phyloP scores from a whole-genome alignment of 2,113 vertebrate genomes.

The Callochromis pleurospilus region DNA sequence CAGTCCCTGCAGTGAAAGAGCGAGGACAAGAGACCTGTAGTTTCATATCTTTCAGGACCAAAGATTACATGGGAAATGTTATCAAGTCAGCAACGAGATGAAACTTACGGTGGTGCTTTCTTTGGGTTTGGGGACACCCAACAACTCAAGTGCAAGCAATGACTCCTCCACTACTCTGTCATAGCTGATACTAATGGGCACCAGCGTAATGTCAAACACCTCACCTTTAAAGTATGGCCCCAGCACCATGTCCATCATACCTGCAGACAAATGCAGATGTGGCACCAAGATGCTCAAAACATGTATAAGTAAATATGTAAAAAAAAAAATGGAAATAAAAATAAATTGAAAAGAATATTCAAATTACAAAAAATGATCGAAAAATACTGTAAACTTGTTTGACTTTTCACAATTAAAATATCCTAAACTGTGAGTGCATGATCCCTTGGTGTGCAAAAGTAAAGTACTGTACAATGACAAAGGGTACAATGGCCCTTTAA shows the following conservation, averaged over 20 bases:
- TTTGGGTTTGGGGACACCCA: conserved; percentile 91
- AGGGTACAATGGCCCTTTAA: not conserved
- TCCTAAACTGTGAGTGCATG: not conserved
- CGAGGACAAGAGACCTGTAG: not conserved
- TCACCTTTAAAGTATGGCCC: conserved; percentile 94
- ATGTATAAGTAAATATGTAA: not conserved
- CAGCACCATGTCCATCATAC: conserved; percentile 93
- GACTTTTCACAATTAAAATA: not conserved
- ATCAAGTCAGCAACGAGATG: not conserved
- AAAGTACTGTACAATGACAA: not conserved
- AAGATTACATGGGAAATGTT: not conserved
- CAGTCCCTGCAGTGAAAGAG: conserved; percentile 74
- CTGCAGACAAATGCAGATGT: conserved; percentile 58
- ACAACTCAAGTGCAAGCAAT: conserved; percentile 85
- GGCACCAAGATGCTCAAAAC: not conserved
- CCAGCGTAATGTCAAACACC: conserved; percentile 86
- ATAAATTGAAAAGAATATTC: not conserved
- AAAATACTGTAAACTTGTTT: not conserved
- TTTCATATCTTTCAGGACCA: not conserved
- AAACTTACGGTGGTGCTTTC: conserved; percentile 75
- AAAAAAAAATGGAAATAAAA: not conserved
- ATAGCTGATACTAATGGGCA: conserved; percentile 95
- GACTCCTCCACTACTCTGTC: conserved; percentile 91
- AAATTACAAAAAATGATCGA: not conserved
- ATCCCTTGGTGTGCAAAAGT: not conserved